Evolutionary conservation across 2,113 vertebrate species (phyloP).

Genomic region (Cranoglanis bouderius): DNA sequence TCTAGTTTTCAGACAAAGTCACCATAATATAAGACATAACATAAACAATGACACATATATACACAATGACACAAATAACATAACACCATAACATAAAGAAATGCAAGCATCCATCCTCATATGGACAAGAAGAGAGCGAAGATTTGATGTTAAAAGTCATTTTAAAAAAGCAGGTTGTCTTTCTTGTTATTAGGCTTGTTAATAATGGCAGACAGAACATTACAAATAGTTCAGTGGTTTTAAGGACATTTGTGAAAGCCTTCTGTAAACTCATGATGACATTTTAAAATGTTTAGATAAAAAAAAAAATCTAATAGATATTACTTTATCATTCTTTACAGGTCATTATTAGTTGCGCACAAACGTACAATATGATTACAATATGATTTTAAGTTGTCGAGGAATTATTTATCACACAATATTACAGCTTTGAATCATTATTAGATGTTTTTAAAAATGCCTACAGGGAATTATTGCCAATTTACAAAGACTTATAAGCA

Average conservation of each 20-base stretch:
- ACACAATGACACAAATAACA: too few relatives aligned
- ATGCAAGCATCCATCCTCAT: too few relatives aligned
- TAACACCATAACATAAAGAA: background rate
- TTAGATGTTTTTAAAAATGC: background rate
- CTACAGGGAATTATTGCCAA: background rate
- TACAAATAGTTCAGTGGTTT: background rate
- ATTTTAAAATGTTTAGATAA: background rate
- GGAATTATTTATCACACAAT: background rate
- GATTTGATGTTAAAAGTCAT: too few relatives aligned
- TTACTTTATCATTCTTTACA: background rate
- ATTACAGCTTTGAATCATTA: background rate
- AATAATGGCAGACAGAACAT: background rate
- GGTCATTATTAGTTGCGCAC: background rate
- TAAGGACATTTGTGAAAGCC: background rate
- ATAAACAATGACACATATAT: too few relatives aligned
- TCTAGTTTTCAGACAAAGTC: background rate
- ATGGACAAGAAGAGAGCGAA: too few relatives aligned
- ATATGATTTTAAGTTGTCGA: background rate
- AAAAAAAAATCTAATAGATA: too few relatives aligned
- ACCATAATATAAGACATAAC: too few relatives aligned
- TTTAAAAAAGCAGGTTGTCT: too few relatives aligned
- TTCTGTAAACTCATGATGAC: background rate
- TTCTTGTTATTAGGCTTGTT: background rate
- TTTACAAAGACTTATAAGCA: background rate
- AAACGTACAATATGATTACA: background rate